Evolutionary conservation across 2,888 invertebrate genomes (phyloP), one percentile per base, ranked within the genome.

Genomic region (Cataglyphis rosenhaueri): DNA sequence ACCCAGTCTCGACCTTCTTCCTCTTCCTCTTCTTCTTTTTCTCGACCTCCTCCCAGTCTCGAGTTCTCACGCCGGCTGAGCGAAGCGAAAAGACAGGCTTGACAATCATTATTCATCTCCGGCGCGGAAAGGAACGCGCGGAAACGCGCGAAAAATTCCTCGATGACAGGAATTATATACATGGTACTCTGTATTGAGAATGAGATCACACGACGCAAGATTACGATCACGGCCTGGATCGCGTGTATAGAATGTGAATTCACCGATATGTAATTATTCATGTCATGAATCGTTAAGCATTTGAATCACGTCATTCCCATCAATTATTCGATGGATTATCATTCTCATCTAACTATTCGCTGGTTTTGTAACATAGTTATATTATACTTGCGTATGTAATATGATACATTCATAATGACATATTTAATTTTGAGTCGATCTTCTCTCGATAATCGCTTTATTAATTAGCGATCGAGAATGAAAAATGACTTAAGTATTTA

Each of bases 1-100:
- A 61, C 84, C n/a, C 21, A 44, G 75, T 55, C 71, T 32, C 78
- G 57, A 55, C 32, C 79, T 78, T 79, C 64, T 66, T 61, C 73
- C 78, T 79, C 66, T 66, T 61, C 73, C 21, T n/a, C 6, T 18
- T 29, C 18, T 6, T n/a, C 48, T 18, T 6, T 3, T 25, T 61
- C 35, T 1, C 64, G 59, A 65, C 71, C 25, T 35, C 59, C 18
- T 59, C 71, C 32, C 15, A n/a, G 21, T 25, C 48, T 35, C 52
- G n/a, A n/a, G 59, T 35, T 79, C 74, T 48, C 35, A 73, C 52
- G 65, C 21, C 21, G 41, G 21, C 38, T n/a, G 59, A 73, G 48
- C 55, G 38, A 15, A 25, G 44, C 66, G 66, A 15, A 29, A 35
- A 48, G 55, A 44, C 32, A 18, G 48, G 55, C 76, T 62, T 6